Evolutionary conservation across 2,113 vertebrate species (phyloP).

Genomic region (Periophthalmodon schlosseri): DNA sequence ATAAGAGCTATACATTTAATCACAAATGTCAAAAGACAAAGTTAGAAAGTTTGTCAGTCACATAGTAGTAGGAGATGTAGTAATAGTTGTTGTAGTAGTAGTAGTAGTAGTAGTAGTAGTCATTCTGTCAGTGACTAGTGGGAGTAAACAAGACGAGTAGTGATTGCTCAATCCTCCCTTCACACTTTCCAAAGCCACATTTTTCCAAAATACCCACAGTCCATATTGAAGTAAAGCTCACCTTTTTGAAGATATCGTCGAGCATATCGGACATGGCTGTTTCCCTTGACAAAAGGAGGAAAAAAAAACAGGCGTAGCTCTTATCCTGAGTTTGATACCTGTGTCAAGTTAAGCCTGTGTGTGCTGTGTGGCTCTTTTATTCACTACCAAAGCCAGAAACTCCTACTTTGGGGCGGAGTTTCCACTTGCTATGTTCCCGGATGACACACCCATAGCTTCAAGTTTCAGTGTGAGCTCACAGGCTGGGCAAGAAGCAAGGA

Average conservation of each 20-base stretch:
- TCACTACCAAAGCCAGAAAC: not conserved
- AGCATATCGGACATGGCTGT: constrained; percentile 77
- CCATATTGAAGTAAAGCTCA: constrained; percentile 49
- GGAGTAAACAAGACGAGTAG: constrained; percentile 5
- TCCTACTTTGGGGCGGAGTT: constrained; percentile 50
- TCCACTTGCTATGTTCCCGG: constrained; percentile 66
- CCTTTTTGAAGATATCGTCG: constrained; percentile 69
- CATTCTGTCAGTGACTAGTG: constrained; percentile 1
- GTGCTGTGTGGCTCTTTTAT: not conserved
- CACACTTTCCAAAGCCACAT: not conserved
- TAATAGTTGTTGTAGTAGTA: not conserved
- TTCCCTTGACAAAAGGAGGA: constrained; percentile 28
- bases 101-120: constrained; percentile 9
- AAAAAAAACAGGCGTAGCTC: constrained; percentile 29
- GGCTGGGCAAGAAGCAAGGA: constrained; percentile 27
- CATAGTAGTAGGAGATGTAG: not conserved
- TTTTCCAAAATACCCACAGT: constrained; percentile 12
- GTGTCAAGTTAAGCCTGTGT: constrained; percentile 12
- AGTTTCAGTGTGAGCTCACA: constrained; percentile 65
- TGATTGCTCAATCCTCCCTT: constrained; percentile 3
- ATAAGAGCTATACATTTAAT: not conserved
- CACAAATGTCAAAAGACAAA: not conserved
- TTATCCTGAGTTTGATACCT: constrained; percentile 36
- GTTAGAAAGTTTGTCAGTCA: not conserved
- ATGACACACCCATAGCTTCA: constrained; percentile 57